Evolutionary conservation across 2,797 vertebrate species (phyloP), one percentile per base, ranked within the genome.

Genomic region (Brotula barbata): DNA sequence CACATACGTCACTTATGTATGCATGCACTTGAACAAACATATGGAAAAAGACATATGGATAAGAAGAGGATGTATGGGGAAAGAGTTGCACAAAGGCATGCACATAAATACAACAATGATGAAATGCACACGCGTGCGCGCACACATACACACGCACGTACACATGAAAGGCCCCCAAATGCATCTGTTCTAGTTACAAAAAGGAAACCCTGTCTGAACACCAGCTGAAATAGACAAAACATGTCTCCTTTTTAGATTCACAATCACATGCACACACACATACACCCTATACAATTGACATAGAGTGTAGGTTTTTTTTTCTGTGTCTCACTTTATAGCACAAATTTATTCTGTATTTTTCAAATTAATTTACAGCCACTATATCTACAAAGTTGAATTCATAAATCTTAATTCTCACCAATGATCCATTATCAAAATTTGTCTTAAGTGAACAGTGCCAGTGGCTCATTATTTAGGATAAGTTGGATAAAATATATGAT

Each of bases 221-320:
- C 90, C 90, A 21, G 86, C 87, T 90, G 88, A 79, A 88, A 83
- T 89, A 92, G 89, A 91, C 91, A 91, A 90, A 93, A 92, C 92
- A 93, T 80, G 87, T 89, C 91, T 90, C 69, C 48, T 80, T 90
- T 75, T 77, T 67, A 87, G 62, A 82, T 76, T 73, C 71, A 75
- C 34, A 71, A 48, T 57, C 71, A 59, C 58, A 55, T 50, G 53
- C 52, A 66, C 25, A 61, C 39, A 53, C 19, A 49, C 52, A 67
- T 53, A 59, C 33, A 67, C 47, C 65, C 37, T 47, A 73, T 52
- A 67, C 40, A 40, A 41, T 56, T 46, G 49, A 67, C 53, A 66
- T 19, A 68, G 63, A 75, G 51, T 39, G 79, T 40, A 25, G 42
- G 13, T 50, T 12, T 31, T 17, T 48, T 12, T 13, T 31, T 45